These are phyloP conservation scores for Drosophila quinaria DNA, from an alignment of 2,888 invertebrate species.

Conservation along the genomic window DNA sequence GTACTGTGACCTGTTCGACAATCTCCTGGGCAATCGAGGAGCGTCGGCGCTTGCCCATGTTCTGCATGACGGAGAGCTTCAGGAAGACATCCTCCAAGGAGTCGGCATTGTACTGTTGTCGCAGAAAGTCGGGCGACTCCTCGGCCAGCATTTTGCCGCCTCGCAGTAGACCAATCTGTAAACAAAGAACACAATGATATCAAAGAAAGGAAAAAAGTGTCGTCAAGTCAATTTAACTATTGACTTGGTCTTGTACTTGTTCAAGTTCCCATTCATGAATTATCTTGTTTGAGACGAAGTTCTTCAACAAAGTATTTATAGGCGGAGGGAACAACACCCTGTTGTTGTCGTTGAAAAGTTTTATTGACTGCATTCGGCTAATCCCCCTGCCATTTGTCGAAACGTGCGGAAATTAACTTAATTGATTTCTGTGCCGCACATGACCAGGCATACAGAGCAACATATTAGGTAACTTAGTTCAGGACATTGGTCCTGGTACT, in stretches of 20 bases:
- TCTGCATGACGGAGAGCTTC: constrained; percentile 92
- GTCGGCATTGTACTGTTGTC: constrained; percentile 90
- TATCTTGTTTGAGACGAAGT: constrained; percentile 34
- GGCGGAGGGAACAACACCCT: constrained; percentile 66
- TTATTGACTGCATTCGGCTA: constrained; percentile 69
- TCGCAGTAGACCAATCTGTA: constrained; percentile 93
- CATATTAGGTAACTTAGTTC: constrained; percentile 46
- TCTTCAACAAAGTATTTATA: constrained; percentile 40
- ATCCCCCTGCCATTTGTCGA: constrained; percentile 54
- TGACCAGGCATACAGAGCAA: constrained; percentile 73
- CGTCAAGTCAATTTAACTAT: constrained; percentile 76
- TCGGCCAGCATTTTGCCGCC: constrained; percentile 94
- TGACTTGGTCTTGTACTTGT: constrained; percentile 47
- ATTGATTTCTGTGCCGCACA: constrained; percentile 84
- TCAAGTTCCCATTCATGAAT: constrained; percentile 9
- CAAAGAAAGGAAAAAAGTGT: constrained; percentile 55
- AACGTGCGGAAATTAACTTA: constrained; percentile 85
- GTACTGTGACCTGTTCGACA: constrained; percentile 89
- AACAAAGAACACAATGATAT: constrained; percentile 7
- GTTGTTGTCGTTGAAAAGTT: constrained; percentile 71
- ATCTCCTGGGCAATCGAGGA: constrained; percentile 93
- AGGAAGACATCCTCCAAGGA: constrained; percentile 93
- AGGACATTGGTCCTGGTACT: constrained; percentile 13
- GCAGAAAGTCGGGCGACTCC: constrained; percentile 91
- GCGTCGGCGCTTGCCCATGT: constrained; percentile 92